Evolutionary conservation across 1,140 invertebrate species (phyloP), one percentile per base, ranked within the genome.

Genomic region (Diabrotica undecimpunctata): DNA sequence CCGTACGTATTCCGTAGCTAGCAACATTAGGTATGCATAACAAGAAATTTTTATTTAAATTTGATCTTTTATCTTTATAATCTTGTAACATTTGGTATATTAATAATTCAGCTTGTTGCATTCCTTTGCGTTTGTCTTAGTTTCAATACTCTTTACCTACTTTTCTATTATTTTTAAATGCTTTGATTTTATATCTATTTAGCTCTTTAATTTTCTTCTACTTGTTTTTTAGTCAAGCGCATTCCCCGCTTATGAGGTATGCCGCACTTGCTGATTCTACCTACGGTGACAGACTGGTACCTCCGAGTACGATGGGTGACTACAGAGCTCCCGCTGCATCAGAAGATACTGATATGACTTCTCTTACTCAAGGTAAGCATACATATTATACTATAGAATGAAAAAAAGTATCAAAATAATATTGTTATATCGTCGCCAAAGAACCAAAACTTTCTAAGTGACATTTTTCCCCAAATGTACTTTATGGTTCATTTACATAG

Each of bases 211-310:
- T 25, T 3, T 5, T 35, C 13, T 8, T n/a, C 9, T 38, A 58
- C n/a, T 36, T 5, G 8, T 64, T 58, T 61, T 64, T 51, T 57
- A 68, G 67, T 61, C 57, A 66, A 61, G 10, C 46, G 8, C 61
- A 69, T 11, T 69, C 67, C 10, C 67, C 64, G 14, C 52, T 38
- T 6, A 9, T 62, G 35, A 62, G 54, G 12, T 83, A 84, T 74
- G 81, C 80, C 53, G 79, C 81, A 59, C 83, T 83, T 80, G 81
- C 81, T 71, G 77, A 76, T 73, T 82, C 77, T 65, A 14, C n/a
- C 14, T 36, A 53, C 6, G 10, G 35, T 11, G 13, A 41, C 10
- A 38, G 5, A n/a, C n/a, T 35, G 38, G 14, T 50, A 11, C 14
- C 9, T 35, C 51, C 51, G 5, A 39, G 11, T 35, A 11, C n/a